Conservation (phyloP, 2,888 invertebrate species). For the Sericinus montela region DNA sequence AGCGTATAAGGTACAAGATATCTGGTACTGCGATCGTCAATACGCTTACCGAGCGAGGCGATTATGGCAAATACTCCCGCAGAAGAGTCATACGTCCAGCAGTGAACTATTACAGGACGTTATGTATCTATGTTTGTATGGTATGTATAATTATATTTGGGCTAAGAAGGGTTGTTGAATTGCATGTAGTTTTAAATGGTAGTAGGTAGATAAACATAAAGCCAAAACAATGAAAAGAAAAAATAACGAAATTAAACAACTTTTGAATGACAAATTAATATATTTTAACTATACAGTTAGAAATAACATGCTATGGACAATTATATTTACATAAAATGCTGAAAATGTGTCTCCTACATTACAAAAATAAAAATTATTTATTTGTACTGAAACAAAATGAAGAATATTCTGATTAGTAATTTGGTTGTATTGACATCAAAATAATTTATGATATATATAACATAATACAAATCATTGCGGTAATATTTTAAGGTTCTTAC, state of each 20-base stretch:
- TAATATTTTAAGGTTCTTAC: conserved; percentile 23
- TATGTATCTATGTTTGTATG: no score
- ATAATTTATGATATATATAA: conserved; percentile 28
- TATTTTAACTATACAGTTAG: conserved; percentile 59
- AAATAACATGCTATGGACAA: conserved; percentile 59
- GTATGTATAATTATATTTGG: no score
- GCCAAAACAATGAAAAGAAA: no score
- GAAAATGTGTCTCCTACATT: conserved; percentile 33
- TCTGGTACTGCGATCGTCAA: no score
- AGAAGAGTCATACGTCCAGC: no score
- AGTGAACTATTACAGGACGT: no score
- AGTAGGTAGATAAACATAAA: no score
- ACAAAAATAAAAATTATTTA: conserved; percentile 22
- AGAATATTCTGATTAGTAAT: conserved; percentile 15
- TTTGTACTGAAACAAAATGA: conserved; percentile 37
- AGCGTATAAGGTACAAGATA: no score
- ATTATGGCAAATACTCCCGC: no score
- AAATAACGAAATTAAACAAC: conserved; percentile 29
- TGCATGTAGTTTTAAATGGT: no score
- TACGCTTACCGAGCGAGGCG: no score
- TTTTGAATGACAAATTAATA: conserved; percentile 58
- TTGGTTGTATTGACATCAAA: conserved; percentile 38
- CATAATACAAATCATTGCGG: conserved; percentile 29
- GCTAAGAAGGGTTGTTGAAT: no score
- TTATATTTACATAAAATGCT: conserved; percentile 36